Evolutionary conservation across 1,140 invertebrate genomes (phyloP), one percentile per base, ranked within the genome.

Genomic region (Drosophila lowei): DNA sequence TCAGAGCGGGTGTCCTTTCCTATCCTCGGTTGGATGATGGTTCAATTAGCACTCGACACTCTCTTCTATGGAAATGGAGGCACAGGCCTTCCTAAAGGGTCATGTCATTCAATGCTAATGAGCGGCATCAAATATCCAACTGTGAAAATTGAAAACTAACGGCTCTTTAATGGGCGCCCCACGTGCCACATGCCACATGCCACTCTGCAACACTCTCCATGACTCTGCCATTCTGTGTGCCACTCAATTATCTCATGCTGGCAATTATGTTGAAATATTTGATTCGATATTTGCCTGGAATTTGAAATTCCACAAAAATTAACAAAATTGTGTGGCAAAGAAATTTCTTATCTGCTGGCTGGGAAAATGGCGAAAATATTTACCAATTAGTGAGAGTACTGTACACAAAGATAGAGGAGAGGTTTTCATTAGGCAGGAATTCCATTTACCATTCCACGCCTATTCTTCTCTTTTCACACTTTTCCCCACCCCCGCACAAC

Each of bases 121-220:
- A 79, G 71, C 46, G 48, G 63, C 47, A 73, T 65, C 56, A 64
- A 77, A 73, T 72, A 70, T 64, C 67, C 56, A 44, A 25, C 16
- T 28, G n/a, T 52, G 34, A 52, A 85, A 80, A 84, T 80, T 84
- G 77, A 80, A 84, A 86, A 75, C 80, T 80, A 84, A 84, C 63
- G 53, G 63, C 49, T 44, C 49, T 84, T 80, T 85, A 80, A 84
- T 85, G 60, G 80, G 46, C 72, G 9, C 6, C 25, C 68, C 70
- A 47, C 47, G 21, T 23, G 44, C 43, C 30, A 38, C 3, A 3
- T 38, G 11, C 11, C 3, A 38, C 25, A 21, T 30, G 41, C 25
- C 52, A 34, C 50, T 63, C 48, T 18, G 47, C 30, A 15, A 41
- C 41, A 13, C 49, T 41, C 50, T 9, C 8, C 8, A n/a, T 16